Conservation (phyloP, 2,888 invertebrate species). For the Orthosia incerta region DNA sequence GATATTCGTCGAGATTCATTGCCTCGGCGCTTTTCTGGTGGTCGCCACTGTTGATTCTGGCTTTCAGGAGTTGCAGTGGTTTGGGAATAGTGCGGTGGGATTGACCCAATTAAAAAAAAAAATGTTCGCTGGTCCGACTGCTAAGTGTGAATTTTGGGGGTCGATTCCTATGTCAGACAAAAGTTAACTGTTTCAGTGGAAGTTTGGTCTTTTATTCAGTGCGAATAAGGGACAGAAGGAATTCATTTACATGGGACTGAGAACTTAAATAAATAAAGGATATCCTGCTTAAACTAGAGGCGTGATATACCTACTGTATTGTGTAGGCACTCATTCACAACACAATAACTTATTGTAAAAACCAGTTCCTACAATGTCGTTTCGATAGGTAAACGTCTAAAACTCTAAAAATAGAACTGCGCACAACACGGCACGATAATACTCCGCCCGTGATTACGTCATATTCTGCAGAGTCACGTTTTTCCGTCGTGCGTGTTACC, state of each 20-base stretch:
- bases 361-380: background rate
- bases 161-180: background rate
- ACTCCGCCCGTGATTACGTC: constrained; percentile 4
- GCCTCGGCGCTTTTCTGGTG: too few species aligned
- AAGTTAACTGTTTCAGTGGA: background rate
- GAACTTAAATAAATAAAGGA: too few species aligned
- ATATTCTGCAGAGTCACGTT: constrained; percentile 31
- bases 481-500: constrained; percentile 12
- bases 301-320: background rate
- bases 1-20: too few species aligned
- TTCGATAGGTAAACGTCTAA: constrained; percentile 8
- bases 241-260: too few species aligned
- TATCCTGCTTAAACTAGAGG: too few species aligned
- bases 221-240: too few species aligned
- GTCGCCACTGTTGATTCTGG: too few species aligned
- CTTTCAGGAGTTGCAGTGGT: too few species aligned
- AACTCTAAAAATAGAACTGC: background rate
- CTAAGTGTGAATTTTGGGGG: background rate
- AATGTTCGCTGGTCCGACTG: too few species aligned
- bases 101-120: too few species aligned
- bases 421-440: background rate
- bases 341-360: background rate
- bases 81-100: too few species aligned
- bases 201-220: too few species aligned
- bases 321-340: background rate